Base-by-base conservation (phyloP, 1,140 invertebrate species). In the Atta texana region DNA sequence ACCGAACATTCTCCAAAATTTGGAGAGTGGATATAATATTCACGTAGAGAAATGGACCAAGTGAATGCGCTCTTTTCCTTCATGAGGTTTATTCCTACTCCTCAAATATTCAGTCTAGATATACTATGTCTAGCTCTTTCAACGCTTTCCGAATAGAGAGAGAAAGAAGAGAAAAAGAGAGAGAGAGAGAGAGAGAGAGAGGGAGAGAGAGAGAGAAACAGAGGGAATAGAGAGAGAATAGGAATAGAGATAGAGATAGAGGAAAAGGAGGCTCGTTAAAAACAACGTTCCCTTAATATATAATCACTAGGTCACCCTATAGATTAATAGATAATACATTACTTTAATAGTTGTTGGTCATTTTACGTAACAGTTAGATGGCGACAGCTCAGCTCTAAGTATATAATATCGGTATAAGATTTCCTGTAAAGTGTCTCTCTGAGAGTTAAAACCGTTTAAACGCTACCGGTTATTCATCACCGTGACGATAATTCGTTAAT, bases 311-410 rank as follows among this genome's bases (percentile, higher is more conserved):
- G 84, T 93, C 87, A 86, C 80, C 90, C 91, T 91, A 88, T 89
- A 88, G 91, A 92, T 93, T 89, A 92, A 91, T 92, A 91, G 85
- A 75, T 91, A 91, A 76, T 93, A 88, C 55, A 6, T 89, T 90
- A 91, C 69, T 91, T 89, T 85, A 91, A 78, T 92, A 86, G 80
- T 87, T 85, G 77, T 92, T 93, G 92, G 92, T 93, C 92, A 90
- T 92, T 93, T 93, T 92, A 92, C 68, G 87, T 93, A 93, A 93
- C 87, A 92, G 87, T 91, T 92, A 92, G 24, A 90, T 80, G 92
- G 88, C 89, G 87, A 92, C 77, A 91, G 90, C 88, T 89, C 76
- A 84, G 66, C 39, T 69, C 87, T 89, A 91, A 53, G 80, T 93
- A 84, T 84, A 92, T 88, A 91, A 87, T 87, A 86, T 87, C 78